phyloP scores from a whole-genome alignment of 2,888 invertebrate genomes.

The Drosophila demipolita region DNA sequence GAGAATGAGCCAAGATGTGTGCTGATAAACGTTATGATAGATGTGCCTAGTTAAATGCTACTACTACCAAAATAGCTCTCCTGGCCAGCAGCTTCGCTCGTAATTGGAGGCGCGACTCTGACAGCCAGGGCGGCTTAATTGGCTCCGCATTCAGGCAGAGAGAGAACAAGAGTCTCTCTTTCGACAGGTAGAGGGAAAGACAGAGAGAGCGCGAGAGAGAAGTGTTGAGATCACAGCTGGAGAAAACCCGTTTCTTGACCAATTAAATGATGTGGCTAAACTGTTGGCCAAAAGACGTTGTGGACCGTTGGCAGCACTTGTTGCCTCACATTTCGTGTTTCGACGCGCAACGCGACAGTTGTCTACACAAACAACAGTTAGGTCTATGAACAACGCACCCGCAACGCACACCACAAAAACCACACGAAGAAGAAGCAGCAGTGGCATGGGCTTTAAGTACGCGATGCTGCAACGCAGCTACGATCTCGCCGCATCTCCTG shows the following conservation, averaged over 20 bases:
- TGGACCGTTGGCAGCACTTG: slow-evolving; percentile 59
- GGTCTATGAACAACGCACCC: slow-evolving; percentile 76
- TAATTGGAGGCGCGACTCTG: slow-evolving; percentile 78
- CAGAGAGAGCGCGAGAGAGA: background rate
- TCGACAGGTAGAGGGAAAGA: background rate
- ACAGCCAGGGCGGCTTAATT: slow-evolving; percentile 68
- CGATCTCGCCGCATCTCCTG: slow-evolving; percentile 73
- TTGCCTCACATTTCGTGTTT: slow-evolving; percentile 80
- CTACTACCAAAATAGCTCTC: slow-evolving; percentile 78
- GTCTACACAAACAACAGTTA: slow-evolving; percentile 26
- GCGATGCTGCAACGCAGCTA: slow-evolving; percentile 82
- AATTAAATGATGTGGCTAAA: slow-evolving; percentile 63
- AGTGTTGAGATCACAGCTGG: slow-evolving; percentile 12
- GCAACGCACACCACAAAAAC: slow-evolving; percentile 6
- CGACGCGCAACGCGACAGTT: slow-evolving; percentile 83
- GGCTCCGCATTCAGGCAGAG: slow-evolving; percentile 21
- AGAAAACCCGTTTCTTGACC: slow-evolving; percentile 67
- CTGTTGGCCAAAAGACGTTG: slow-evolving; percentile 58
- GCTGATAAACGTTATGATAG: slow-evolving; percentile 77
- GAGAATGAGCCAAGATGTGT: slow-evolving; percentile 41
- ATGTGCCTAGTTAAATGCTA: slow-evolving; percentile 81
- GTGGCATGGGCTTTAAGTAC: slow-evolving; percentile 82
- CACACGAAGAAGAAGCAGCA: slow-evolving; percentile 1
- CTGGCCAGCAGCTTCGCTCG: slow-evolving; percentile 44
- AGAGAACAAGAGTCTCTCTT: background rate